These are phyloP conservation scores for Aquatica leii DNA, from an alignment of 2,888 invertebrate genomes.

Conservation along the genomic window DNA sequence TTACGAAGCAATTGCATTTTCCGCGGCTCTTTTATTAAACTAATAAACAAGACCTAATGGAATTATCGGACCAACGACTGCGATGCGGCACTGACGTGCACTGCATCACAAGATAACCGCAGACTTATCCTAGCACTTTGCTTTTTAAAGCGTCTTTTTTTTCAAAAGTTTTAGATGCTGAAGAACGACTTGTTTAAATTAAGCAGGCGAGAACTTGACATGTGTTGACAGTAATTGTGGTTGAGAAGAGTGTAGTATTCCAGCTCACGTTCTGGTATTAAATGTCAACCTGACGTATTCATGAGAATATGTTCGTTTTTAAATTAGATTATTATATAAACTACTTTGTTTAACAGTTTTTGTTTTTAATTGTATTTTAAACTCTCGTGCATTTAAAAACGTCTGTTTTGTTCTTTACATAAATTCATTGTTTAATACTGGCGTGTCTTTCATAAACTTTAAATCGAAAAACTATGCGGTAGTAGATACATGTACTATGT, in stretches of 20 bases:
- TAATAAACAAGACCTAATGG: constrained; percentile 40
- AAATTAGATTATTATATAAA: constrained; percentile 11
- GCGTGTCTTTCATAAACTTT: no score
- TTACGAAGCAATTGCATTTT: constrained; percentile 38
- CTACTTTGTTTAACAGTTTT: background rate
- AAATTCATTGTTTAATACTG: no score
- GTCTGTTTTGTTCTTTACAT: no score
- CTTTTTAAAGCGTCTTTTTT: constrained; percentile 17
- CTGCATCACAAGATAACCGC: constrained; percentile 26
- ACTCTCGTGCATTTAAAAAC: no score
- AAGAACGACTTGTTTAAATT: constrained; percentile 32
- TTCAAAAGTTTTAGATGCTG: constrained; percentile 22
- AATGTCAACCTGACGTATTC: constrained; percentile 13
- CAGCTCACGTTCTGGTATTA: constrained; percentile 16
- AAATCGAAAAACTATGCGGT: background rate
- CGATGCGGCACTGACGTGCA: constrained; percentile 36
- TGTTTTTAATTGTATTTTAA: constrained; percentile 1
- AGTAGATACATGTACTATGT: background rate
- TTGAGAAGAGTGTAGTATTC: constrained; percentile 19
- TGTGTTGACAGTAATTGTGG: constrained; percentile 31
- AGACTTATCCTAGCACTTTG: constrained; percentile 20
- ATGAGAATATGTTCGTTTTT: constrained; percentile 5
- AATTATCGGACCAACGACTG: constrained; percentile 34
- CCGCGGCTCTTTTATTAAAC: constrained; percentile 38
- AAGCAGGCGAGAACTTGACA: constrained; percentile 26